Evolutionary conservation across 2,888 invertebrate species (phyloP), one percentile per base, ranked within the genome.

Genomic region (Agrochola lychnidis): DNA sequence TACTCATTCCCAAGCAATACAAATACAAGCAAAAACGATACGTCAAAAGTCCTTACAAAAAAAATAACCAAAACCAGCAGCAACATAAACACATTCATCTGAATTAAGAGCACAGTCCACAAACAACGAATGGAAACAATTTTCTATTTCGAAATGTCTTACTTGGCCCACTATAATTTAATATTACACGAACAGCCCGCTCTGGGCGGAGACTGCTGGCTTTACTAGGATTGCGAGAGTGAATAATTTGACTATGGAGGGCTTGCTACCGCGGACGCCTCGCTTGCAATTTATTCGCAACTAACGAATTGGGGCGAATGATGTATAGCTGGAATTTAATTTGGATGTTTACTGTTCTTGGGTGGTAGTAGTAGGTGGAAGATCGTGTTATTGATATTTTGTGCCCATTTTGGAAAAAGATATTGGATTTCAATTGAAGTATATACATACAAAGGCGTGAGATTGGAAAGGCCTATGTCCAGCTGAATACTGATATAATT

Each of bases 201-300:
- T 89, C 84, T 89, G 88, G 86, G 90, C 90, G 88, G 91, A 90
- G 94, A 91, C 91, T 91, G 93, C 91, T 92, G 93, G 95, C 94
- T 94, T 93, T 94, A 93, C 92, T 93, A 87, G 95, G 95, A 94
- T 95, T 95, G 95, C 92, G 93, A 93, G 93, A 95, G 95, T 95
- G 96, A 96, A 95, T 96, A 96, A 96, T 96, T 96, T 95, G 94
- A 95, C 94, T 95, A 94, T 94, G 94, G 94, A 95, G 94, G 94
- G 93, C 94, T 89, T 68, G 89, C 81, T 86, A 86, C 83, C 90
- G 85, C 91, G 90, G 90, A 91, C 91, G 93, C 90, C 89, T 92
- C 90, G 88, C 84, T 88, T 92, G 93, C 94, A 94, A 94, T 94
- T 94, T 94, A 94, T 94, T 94, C 92, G 92, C 90, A 91, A 92